Percentiles rank a stretch among this genome's conserved stretches.
phyloP scores from a whole-genome alignment of 2,888 invertebrate species.

The Cataglyphis albicans region DNA sequence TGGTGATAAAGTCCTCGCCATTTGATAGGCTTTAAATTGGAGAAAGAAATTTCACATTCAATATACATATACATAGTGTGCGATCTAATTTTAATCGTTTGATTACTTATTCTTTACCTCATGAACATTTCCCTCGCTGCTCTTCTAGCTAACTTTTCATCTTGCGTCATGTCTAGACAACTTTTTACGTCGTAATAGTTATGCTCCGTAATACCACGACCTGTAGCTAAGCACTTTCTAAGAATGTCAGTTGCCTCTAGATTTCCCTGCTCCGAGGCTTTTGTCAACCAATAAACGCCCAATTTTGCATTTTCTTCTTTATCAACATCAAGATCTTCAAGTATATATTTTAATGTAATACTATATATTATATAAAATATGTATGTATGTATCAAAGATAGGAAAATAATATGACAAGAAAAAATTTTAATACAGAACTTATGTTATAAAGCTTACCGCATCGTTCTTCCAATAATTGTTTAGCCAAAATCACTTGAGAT shows the following conservation, averaged over 20 bases:
- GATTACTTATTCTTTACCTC: constrained; percentile 87
- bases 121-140: constrained; percentile 95
- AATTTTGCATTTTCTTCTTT: constrained; percentile 92
- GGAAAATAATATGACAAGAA: background rate
- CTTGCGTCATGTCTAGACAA: constrained; percentile 93
- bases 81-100: background rate
- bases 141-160: constrained; percentile 95
- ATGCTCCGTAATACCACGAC: constrained; percentile 91
- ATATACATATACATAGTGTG: background rate
- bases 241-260: constrained; percentile 94
- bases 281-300: constrained; percentile 96
- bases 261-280: constrained; percentile 97
- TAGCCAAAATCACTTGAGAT: constrained; percentile 95
- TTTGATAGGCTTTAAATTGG: constrained; percentile 90
- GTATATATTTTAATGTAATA: constrained; percentile 9
- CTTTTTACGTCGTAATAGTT: constrained; percentile 92
- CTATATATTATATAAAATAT: background rate
- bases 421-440: background rate
- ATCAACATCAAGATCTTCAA: constrained; percentile 89
- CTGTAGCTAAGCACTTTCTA: constrained; percentile 90
- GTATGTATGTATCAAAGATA: background rate
- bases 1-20: constrained; percentile 95
- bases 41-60: constrained; percentile 19
- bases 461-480: constrained; percentile 92
- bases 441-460: constrained; percentile 87